Percentiles rank a stretch among this genome's conserved stretches.
phyloP scores from a whole-genome alignment of 2,113 vertebrate species.

The Origma solitaria region DNA sequence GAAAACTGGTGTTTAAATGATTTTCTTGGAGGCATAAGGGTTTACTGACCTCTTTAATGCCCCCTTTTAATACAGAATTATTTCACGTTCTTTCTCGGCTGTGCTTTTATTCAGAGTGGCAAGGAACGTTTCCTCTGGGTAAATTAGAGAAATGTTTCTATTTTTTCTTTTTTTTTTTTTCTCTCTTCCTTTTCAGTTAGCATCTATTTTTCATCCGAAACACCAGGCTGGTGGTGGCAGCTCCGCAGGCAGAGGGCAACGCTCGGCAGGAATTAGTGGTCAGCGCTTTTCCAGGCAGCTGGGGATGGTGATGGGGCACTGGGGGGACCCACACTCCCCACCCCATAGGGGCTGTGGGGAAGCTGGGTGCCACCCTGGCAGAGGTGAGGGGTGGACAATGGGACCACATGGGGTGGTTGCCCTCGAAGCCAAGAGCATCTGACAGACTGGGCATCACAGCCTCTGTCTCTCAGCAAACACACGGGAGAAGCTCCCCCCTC shows the following conservation, averaged over 20 bases:
- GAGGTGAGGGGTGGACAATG: not conserved
- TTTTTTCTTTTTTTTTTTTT: not conserved
- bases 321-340: not conserved
- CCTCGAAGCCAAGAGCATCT: not conserved
- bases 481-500: accelerated
- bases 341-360: accelerated
- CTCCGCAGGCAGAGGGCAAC: not conserved
- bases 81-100: slow-evolving; percentile 39
- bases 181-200: slow-evolving; percentile 51
- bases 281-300: accelerated
- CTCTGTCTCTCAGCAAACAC: not conserved
- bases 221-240: slow-evolving; percentile 17
- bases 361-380: not conserved
- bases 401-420: accelerated
- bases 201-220: slow-evolving; percentile 30
- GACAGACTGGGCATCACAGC: accelerated
- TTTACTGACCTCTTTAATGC: slow-evolving; percentile 58
- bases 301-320: not conserved
- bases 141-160: slow-evolving; percentile 54
- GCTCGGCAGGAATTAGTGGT: not conserved
- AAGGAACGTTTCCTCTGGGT: slow-evolving; percentile 56
- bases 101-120: slow-evolving; percentile 61
- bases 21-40: slow-evolving; percentile 60
- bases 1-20: slow-evolving; percentile 48
- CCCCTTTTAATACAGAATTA: slow-evolving; percentile 63